A percentile compares a stretch with the other conserved stretches of the same genome.
Conservation (phyloP, 2,113 vertebrate genomes). For the Diadophis punctatus region DNA sequence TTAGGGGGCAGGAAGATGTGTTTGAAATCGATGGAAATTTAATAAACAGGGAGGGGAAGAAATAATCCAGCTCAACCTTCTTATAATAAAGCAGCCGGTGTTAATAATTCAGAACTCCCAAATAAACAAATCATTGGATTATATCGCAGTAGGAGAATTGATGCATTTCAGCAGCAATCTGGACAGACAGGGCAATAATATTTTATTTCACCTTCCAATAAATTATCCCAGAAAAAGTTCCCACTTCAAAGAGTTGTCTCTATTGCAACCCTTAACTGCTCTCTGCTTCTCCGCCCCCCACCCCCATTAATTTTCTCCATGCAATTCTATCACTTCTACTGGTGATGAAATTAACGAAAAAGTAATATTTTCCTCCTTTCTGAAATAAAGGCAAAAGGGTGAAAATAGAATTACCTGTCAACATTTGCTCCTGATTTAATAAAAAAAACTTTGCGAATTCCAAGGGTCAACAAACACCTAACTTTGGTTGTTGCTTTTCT, state of each 20-base stretch:
- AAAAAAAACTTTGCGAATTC: slow-evolving; percentile 35
- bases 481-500: neutral
- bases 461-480: neutral
- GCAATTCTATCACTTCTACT: slow-evolving; percentile 47
- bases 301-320: slow-evolving; percentile 8
- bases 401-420: slow-evolving; percentile 40
- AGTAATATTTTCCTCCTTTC: slow-evolving; percentile 56
- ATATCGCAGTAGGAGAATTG: slow-evolving; percentile 70
- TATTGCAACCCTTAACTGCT: slow-evolving; percentile 57
- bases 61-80: slow-evolving; percentile 66
- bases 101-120: slow-evolving; percentile 70
- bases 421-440: slow-evolving; percentile 46
- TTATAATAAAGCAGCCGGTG: slow-evolving; percentile 66
- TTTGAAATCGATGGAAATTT: slow-evolving; percentile 71
- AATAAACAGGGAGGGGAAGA: slow-evolving; percentile 62
- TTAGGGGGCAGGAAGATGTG: slow-evolving; percentile 64
- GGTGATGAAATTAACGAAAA: slow-evolving; percentile 67
- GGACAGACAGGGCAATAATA: slow-evolving; percentile 71
- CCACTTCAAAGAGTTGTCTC: slow-evolving; percentile 58
- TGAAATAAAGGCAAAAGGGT: neutral
- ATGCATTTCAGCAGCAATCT: slow-evolving; percentile 57
- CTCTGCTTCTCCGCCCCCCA: neutral
- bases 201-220: slow-evolving; percentile 67
- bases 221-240: slow-evolving; percentile 68
- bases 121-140: slow-evolving; percentile 68